Base-by-base conservation (phyloP, 1,140 invertebrate genomes). In the Drosophila mayri region DNA sequence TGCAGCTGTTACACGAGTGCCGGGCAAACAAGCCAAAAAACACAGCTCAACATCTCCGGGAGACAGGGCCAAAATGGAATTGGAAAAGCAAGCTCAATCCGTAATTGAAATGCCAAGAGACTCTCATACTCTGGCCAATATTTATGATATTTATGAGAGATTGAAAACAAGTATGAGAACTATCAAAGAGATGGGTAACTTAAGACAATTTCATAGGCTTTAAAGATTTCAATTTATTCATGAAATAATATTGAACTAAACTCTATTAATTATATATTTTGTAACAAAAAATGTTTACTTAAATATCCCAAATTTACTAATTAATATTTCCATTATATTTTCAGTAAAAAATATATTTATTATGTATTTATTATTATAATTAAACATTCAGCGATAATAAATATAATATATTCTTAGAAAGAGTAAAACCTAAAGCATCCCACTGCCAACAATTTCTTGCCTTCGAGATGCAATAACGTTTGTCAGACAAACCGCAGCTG, bases 1-100 rank as follows among this genome's bases (percentile, higher is more conserved):
- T 85, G 78, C 85, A 90, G 85, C 77, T 90, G 85, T 79, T 85
- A 72, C 85, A 79, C 37, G 68, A 79, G 78, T 81, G 74, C 55
- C 68, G 37, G 61, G 76, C 71, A 80, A 49, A 83, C 64, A 84
- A 35, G 65, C 54, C 64, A 30, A 66, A 41, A 67, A 41, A 68
- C 62, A 85, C 62, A 72, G 67, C 9, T 55, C 35, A 40, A 72
- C 43, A 72, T 72, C 37, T 50, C 30, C 30, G 37, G 18, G 16
- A 58, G 52, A 67, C 63, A 61, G 37, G 25, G 65, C 52, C 43
- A 77, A 88, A 80, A 74, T 41, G 72, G 73, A 90, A 90, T 90
- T 84, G 80, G 58, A 79, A 81, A 77, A 77, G 64, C 68, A 85
- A 81, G 60, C 64, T 74, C 59, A 70, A 86, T 86, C 70, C 59